Base-by-base conservation (phyloP, 1,140 invertebrate genomes). In the Acyrthosiphon pisum region DNA sequence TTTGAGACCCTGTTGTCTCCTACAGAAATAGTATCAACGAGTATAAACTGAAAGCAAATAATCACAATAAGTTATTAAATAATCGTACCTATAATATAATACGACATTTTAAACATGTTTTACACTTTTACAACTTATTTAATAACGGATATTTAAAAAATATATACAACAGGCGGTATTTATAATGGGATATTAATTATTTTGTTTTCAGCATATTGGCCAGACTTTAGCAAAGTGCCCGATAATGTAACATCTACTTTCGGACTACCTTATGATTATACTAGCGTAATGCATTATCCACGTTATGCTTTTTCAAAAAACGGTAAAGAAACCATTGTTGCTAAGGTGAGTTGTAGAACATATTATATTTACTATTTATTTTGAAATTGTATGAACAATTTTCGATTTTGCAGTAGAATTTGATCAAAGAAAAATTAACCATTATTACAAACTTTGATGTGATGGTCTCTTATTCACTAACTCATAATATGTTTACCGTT, bases 251-350 rank as follows among this genome's bases (percentile, higher is more conserved):
- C 93, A 81, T 94, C 94, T n/a, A 93, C 94, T 30, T 94, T 90
- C 93, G 94, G 94, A 44, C 93, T 95, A n/a, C 93, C 94, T 18
- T 97, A 97, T 94, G 97, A 98, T 95, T 98, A 97, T 94, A 96
- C 96, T 90, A 98, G 97, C 94, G 97, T 98, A 1, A 98, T 98
- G 97, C 98, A 98, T 95, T 98, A 98, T 94, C 97, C 97, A 0
- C 95, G 96, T 48, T 96, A 96, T 87, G 97, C 97, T 11, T 98
- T 98, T 95, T 97, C 97, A 23, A 96, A 95, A 87, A 98, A 98
- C 94, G 96, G 97, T 2, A 94, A 96, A 94, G 96, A 96, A 37
- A 98, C 97, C 1, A 97, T 98, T 93, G 95, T 96, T 22, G 95
- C 96, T 0, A 97, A 96, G 95, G 97, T 97, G 94, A 93, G 81